Evolutionary conservation across 2,888 invertebrate genomes (phyloP), one percentile per base, ranked within the genome.

Genomic region (Deilephila elpenor): DNA sequence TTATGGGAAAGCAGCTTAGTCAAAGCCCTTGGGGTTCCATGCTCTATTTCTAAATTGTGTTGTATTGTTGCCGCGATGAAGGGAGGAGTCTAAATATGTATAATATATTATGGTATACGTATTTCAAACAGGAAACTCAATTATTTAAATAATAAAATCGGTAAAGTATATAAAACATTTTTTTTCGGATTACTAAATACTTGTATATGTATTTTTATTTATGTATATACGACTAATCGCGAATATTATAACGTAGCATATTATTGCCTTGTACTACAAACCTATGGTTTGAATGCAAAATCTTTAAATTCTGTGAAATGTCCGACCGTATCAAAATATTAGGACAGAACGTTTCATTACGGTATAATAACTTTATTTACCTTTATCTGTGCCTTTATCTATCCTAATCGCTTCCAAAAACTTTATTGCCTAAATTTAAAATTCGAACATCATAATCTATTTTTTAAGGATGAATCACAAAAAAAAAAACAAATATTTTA

Each of bases 371-470:
- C 91, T 86, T 89, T 87, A 73, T 92, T 89, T 91, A 89, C 89
- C 83, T 89, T 89, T 93, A 93, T 92, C 91, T 89, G 81, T 91
- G 89, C 89, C 83, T 89, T 89, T 93, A 93, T 92, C 91, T 89
- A 81, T 83, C 84, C 79, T 84, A 86, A 93, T 92, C 89, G 89
- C 88, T 86, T 87, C 91, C 87, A 88, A 85, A 84, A 85, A 83
- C 87, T 84, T 87, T 84, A 85, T 89, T 82, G 85, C 90, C 88
- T 90, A 90, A 93, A 91, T 93, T 93, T 89, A 84, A 92, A 92
- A 90, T 89, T 91, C 86, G 87, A 91, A 94, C 90, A 88, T 91
- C 93, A 93, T 94, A 94, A 94, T 93, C 92, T 87, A 88, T 89
- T 79, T 77, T 29, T 71, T 37, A 34, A 70, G 34, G 11, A 11